Percentiles rank a stretch among this genome's conserved stretches.
These are phyloP conservation scores for Drosophila vallismaia DNA, from an alignment of 2,888 invertebrate species.

Conservation along the genomic window DNA sequence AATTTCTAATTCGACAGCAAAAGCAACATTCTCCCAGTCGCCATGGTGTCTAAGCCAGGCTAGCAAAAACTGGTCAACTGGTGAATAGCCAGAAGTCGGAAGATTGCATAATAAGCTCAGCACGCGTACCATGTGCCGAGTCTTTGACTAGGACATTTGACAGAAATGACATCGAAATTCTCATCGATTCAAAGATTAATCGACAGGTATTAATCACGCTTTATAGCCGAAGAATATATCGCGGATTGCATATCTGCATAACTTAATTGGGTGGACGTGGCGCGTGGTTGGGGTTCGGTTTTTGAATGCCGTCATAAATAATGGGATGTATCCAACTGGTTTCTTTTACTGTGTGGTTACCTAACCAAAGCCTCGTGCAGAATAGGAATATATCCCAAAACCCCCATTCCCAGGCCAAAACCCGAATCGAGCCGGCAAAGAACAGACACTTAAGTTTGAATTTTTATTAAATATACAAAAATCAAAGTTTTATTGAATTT, in stretches of 20 bases:
- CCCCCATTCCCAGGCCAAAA: slow-evolving; percentile 3
- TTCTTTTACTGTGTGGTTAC: slow-evolving; percentile 26
- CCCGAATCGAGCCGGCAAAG: slow-evolving; percentile 24
- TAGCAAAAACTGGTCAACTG: slow-evolving; percentile 11
- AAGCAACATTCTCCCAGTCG: slow-evolving; percentile 46
- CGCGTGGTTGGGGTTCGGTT: slow-evolving; percentile 25
- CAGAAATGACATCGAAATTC: background rate
- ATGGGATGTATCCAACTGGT: slow-evolving; percentile 54
- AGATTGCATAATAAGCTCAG: slow-evolving; percentile 59
- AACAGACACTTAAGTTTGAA: slow-evolving; percentile 12
- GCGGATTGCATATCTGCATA: slow-evolving; percentile 62
- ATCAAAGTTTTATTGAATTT: slow-evolving; percentile 50
- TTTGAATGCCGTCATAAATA: slow-evolving; percentile 39
- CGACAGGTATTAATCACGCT: slow-evolving; percentile 59
- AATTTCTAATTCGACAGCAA: slow-evolving; percentile 60
- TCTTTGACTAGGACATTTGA: slow-evolving; percentile 21
- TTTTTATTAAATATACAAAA: slow-evolving; percentile 51
- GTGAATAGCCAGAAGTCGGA: slow-evolving; percentile 1
- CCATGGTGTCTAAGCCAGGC: slow-evolving; percentile 57
- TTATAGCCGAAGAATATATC: slow-evolving; percentile 9
- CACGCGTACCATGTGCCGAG: slow-evolving; percentile 57
- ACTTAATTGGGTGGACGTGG: slow-evolving; percentile 22
- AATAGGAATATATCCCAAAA: slow-evolving; percentile 15
- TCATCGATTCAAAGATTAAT: slow-evolving; percentile 31
- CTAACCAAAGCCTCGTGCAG: slow-evolving; percentile 28